Percentiles rank a stretch among this genome's conserved stretches.
These are phyloP conservation scores for Phlogophora meticulosa DNA, from an alignment of 2,888 invertebrate species.

Conservation along the genomic window DNA sequence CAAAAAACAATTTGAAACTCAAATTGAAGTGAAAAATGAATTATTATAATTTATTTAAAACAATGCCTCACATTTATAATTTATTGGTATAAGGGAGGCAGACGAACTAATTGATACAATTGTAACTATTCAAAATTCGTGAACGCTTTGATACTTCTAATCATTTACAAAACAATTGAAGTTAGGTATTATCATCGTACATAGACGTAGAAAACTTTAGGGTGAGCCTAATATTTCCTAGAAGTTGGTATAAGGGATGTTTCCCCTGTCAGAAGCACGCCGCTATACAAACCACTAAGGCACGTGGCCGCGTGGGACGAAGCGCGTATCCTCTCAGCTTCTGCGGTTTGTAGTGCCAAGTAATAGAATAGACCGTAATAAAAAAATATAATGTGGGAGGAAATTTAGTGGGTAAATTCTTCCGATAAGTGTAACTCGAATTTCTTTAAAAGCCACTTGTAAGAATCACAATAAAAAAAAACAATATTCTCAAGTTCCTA, in stretches of 20 bases:
- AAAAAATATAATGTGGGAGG: slow-evolving; percentile 32
- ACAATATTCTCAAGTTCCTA: not conserved
- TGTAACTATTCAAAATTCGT: not conserved
- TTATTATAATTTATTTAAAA: no score
- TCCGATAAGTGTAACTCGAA: not conserved
- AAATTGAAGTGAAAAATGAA: no score
- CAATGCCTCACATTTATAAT: no score
- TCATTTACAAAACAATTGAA: slow-evolving; percentile 8
- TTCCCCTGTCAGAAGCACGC: slow-evolving; percentile 54
- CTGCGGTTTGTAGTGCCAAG: not conserved
- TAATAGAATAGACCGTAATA: slow-evolving; percentile 48
- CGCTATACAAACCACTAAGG: slow-evolving; percentile 22
- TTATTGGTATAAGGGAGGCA: no score
- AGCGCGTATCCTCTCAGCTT: not conserved
- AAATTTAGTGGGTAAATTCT: slow-evolving; percentile 5
- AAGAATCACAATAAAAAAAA: slow-evolving; percentile 5
- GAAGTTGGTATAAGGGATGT: slow-evolving; percentile 40
- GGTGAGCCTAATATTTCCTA: slow-evolving; percentile 33
- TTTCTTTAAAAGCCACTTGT: not conserved
- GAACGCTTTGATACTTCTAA: slow-evolving; percentile 2
- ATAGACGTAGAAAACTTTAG: slow-evolving; percentile 36
- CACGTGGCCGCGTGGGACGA: not conserved
- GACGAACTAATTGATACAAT: no score
- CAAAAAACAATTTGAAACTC: slow-evolving; percentile 14
- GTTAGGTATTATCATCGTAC: slow-evolving; percentile 22